These are phyloP conservation scores for fruit fly (Drosophila melanogaster) DNA, from an alignment of 1,140 invertebrate species.

Conservation along the genomic window Release_6_plus_ISO1_MT NT_033777.3:29484501-29485000, in stretches of 20 bases:
- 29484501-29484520: conserved; percentile 37
- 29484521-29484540: conserved; percentile 72
- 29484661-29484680: conserved; percentile 29
- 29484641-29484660: conserved; percentile 50
- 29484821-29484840: conserved; percentile 10
- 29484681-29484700: conserved; percentile 17
- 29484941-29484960: conserved; percentile 26
- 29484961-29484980: conserved; percentile 42
- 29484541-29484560: conserved; percentile 59
- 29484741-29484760: conserved; percentile 5
- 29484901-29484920: conserved; percentile 54
- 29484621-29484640: conserved; percentile 42
- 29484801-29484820: conserved; percentile 29
- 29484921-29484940: conserved; percentile 21
- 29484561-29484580: conserved; percentile 43
- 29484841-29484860: conserved; percentile 12
- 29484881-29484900: conserved; percentile 50
- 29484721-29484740: conserved; percentile 30
- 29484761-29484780: conserved; percentile 16
- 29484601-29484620: conserved; percentile 47
- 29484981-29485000: conserved; percentile 48
- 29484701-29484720: conserved; percentile 20
- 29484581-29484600: conserved; percentile 52
- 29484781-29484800: conserved; percentile 23
- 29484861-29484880: conserved; percentile 27